Evolutionary conservation across 2,113 vertebrate species (phyloP).

Genomic region (Opisthocomus hoazin): DNA sequence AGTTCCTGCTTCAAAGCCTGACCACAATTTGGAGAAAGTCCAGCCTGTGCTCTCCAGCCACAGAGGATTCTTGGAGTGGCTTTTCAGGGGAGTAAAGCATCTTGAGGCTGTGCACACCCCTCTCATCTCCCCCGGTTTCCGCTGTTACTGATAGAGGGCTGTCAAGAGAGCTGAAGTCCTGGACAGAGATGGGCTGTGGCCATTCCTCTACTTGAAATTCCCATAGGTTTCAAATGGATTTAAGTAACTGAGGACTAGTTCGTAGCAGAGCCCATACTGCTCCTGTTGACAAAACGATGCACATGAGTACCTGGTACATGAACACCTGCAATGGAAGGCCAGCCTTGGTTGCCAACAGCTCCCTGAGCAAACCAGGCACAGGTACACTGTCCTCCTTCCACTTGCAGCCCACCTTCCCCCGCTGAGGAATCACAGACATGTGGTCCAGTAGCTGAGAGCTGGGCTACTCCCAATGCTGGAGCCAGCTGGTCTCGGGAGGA

Average conservation of each 20-base stretch:
- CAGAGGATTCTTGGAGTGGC: not conserved
- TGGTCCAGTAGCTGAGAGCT: not conserved
- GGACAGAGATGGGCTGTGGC: not conserved
- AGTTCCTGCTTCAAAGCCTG: not conserved
- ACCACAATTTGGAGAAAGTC: not conserved
- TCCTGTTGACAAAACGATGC: not conserved
- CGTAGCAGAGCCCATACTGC: slow-evolving; percentile 48
- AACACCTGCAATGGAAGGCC: not conserved
- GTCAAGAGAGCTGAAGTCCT: not conserved
- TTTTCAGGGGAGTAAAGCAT: not conserved
- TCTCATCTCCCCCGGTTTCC: not conserved
- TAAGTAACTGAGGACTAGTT: slow-evolving; percentile 46
- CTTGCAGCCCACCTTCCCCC: not conserved
- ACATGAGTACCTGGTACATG: not conserved
- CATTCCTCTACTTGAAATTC: slow-evolving; percentile 42
- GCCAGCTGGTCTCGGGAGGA: not conserved
- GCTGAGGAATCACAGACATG: not conserved
- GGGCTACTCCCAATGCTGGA: not conserved
- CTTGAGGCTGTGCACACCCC: not conserved
- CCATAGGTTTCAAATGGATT: slow-evolving; percentile 62
- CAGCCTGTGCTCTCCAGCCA: not conserved
- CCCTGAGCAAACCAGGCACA: not conserved
- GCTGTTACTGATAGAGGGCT: not conserved
- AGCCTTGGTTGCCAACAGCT: not conserved
- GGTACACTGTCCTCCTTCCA: not conserved